Conservation (phyloP, 2,113 vertebrate genomes). For the Elgaria multicarinata region DNA sequence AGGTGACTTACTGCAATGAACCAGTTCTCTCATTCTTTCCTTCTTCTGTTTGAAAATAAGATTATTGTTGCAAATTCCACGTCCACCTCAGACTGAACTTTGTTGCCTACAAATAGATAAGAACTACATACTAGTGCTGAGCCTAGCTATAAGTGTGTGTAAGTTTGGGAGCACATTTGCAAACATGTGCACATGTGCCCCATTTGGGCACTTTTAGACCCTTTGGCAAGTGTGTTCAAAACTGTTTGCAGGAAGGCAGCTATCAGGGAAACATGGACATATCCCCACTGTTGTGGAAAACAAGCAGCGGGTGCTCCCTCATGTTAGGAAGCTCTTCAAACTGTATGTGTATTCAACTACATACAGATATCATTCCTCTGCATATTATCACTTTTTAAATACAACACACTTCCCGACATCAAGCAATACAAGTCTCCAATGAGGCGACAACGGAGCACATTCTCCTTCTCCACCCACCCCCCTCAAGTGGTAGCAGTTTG, state of each 20-base stretch:
- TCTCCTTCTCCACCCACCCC: not conserved
- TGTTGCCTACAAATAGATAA: not conserved
- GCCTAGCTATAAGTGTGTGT: not conserved
- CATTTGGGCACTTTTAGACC: not conserved
- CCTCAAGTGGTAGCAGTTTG: not conserved
- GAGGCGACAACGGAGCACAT: not conserved
- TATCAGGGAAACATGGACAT: not conserved
- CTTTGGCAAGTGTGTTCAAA: not conserved
- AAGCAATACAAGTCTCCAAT: not conserved
- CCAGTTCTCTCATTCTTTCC: not conserved
- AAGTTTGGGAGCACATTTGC: not conserved
- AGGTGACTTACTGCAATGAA: not conserved
- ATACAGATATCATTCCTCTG: not conserved
- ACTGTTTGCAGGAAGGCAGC: not conserved
- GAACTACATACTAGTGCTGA: not conserved
- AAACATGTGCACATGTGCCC: not conserved
- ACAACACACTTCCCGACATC: not conserved
- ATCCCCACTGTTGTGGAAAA: not conserved
- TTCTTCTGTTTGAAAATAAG: not conserved
- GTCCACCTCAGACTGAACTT: not conserved
- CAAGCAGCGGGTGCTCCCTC: not conserved
- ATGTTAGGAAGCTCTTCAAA: not conserved
- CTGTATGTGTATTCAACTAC: not conserved
- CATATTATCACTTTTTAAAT: not conserved
- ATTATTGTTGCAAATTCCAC: not conserved